Evolutionary conservation across 2,888 invertebrate species (phyloP), one percentile per base, ranked within the genome.

Genomic region (Alsophila aescularia): DNA sequence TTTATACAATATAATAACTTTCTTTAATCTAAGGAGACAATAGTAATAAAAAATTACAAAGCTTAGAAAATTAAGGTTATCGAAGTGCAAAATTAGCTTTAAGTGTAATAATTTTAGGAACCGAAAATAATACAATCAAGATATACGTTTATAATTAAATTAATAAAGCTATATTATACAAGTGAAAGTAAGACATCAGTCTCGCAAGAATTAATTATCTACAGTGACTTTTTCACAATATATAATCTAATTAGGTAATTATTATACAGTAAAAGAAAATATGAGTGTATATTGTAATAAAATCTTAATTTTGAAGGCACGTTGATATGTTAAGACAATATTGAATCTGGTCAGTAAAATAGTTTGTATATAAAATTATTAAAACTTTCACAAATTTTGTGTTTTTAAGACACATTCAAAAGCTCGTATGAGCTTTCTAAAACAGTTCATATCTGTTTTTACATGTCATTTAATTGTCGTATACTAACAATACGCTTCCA

Each of bases 131-230:
- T 72, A 74, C 62, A 66, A 61, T 59, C 55, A 64, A 70, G 64
- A 24, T 31, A 7, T 69, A 42, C 71, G 29, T 69, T 67, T 69
- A 57, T 58, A 56, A 69, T 61, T 52, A 62, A 62, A 59, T 73
- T 72, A 66, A 74, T 77, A 77, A 78, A 78, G 73, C 72, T 80
- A 66, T 76, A 76, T 73, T 72, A 75, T 75, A 81, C 72, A 79
- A 66, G 62, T 66, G 62, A 65, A 69, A 52, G 49, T 56, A 65
- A 56, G 45, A 67, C 66, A 63, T 61, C 64, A 68, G 67, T 69
- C 69, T 73, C 62, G 63, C 51, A 51, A 66, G 62, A 61, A 59
- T 65, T 53, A 58, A 62, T 60, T 51, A 55, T 51, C 18, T 60
- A 61, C 57, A 58, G 57, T 64, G 64, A 64, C 59, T 64, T 51